Conservation (phyloP, 2,113 vertebrate genomes). For the Turdus rufiventris region DNA sequence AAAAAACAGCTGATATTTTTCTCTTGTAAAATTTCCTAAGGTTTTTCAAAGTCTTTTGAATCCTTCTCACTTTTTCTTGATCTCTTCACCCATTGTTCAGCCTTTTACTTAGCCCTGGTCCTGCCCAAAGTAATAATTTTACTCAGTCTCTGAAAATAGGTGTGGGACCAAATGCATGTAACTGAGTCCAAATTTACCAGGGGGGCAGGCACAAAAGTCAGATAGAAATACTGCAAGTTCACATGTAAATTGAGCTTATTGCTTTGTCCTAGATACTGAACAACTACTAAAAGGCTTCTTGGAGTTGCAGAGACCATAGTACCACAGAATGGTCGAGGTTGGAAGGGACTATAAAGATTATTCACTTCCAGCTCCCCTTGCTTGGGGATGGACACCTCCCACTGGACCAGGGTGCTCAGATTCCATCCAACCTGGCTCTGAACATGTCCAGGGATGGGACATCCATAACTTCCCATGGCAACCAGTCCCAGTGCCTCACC, state of each 20-base stretch:
- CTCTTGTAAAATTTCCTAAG: neutral
- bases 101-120: neutral
- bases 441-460: neutral
- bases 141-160: neutral
- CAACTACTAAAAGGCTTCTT: neutral
- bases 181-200: neutral
- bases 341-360: neutral
- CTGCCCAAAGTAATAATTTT: neutral
- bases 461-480: neutral
- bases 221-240: neutral
- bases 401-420: neutral
- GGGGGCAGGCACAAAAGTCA: neutral
- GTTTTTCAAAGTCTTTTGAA: conserved; percentile 17
- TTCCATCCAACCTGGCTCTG: neutral
- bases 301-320: neutral
- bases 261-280: neutral
- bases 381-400: neutral
- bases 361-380: neutral
- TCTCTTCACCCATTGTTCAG: neutral
- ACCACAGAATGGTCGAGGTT: neutral
- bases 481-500: too few species aligned
- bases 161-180: neutral
- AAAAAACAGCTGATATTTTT: neutral
- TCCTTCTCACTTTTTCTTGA: neutral
- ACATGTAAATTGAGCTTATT: neutral